Base-by-base conservation (phyloP, 2,797 vertebrate species). In the Hippopotamyrus pictus region DNA sequence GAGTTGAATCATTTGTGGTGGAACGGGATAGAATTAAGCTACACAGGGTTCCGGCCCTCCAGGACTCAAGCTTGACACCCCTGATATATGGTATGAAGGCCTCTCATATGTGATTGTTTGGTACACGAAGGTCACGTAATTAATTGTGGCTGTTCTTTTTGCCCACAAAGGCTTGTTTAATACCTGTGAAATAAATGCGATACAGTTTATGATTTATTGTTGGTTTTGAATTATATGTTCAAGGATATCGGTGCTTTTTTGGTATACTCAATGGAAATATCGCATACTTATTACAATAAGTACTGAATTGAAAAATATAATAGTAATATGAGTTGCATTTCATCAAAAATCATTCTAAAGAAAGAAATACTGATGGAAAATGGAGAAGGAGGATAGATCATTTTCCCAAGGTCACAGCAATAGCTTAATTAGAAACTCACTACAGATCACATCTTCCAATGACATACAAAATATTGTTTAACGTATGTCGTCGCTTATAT, bases 81-180 rank as follows among this genome's bases (percentile, higher is more conserved):
- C 54, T n/a, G 54, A n/a, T 22, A 59, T 22, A 59, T 59, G 54
- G 6, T 6, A 90, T 90, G 90, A 87, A 79, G 50, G 54, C 22
- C 54, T 88, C 69, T 84, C 89, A 8, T 85, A 8, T 85, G 86
- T 54, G 87, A 89, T 86, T 89, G 87, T 82, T 44, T 85, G 79
- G 62, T 41, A 29, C 33, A 53, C 65, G 65, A 89, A 51, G 87
- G 33, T 48, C 62, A 73, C 83, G 54, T 33, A 83, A 85, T 65
- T 76, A 44, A 48, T 62, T 65, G 89, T 79, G 69, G 33, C 33
- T 87, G 83, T 37, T 87, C 89, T 65, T 69, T 29, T 88, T 85
- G 59, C 44, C 19, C 85, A 51, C 57, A 89, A 59, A 33, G 33
- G n/a, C 17, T 37, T 11, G 14, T 9, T 41, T 54, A 79, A n/a